Percentiles rank a stretch among this genome's conserved stretches.
phyloP scores from a whole-genome alignment of 2,888 invertebrate species.

The Plusia festucae region DNA sequence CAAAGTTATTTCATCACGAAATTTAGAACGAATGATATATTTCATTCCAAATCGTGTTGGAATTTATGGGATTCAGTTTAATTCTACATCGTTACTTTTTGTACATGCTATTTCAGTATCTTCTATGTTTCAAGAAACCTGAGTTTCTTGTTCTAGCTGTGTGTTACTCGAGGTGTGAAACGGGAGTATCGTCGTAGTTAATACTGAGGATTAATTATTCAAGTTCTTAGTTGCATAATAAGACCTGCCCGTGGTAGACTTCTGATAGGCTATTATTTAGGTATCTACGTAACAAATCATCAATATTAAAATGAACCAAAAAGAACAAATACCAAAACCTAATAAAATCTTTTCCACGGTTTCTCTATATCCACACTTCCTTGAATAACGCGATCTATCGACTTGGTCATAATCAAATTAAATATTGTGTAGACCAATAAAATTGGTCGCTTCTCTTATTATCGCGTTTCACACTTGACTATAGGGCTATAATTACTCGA shows the following conservation, averaged over 20 bases:
- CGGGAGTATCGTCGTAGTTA: neutral
- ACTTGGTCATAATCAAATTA: conserved; percentile 76
- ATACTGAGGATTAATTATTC: neutral
- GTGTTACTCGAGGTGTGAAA: neutral
- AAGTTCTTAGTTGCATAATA: neutral
- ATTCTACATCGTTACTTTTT: no score
- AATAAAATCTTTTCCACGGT: neutral
- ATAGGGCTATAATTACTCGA: conserved; percentile 77
- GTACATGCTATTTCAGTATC: no score
- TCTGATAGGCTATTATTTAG: neutral
- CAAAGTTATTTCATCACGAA: neutral
- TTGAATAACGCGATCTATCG: conserved; percentile 46
- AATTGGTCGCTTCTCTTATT: conserved; percentile 74
- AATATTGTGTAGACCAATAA: conserved; percentile 69
- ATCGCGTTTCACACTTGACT: conserved; percentile 82
- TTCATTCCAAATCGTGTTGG: neutral
- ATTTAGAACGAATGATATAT: neutral
- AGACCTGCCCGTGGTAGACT: neutral
- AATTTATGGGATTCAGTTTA: no score
- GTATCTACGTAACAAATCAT: neutral
- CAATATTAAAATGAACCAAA: no score
- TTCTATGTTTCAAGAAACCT: neutral
- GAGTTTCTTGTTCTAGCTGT: conserved; percentile 1
- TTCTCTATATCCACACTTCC: conserved; percentile 21
- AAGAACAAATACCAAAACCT: neutral